Percentiles rank a stretch among this genome's conserved stretches.
phyloP scores from a whole-genome alignment of 2,113 vertebrate species.

The Cairina moschata region DNA sequence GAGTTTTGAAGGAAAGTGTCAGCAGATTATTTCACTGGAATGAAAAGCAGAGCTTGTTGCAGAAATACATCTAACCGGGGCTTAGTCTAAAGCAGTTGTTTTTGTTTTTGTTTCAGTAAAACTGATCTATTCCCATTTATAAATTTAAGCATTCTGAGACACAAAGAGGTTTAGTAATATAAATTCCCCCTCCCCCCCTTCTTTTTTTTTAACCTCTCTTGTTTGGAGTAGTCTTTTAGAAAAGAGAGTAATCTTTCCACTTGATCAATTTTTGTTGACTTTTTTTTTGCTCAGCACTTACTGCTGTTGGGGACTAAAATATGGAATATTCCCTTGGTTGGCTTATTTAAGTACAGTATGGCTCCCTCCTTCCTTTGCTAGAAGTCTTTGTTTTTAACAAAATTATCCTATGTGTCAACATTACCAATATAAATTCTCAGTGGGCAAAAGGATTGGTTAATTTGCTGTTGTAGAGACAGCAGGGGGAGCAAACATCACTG shows the following conservation, averaged over 20 bases:
- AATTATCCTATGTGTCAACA: background rate
- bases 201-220: background rate
- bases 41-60: background rate
- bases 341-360: background rate
- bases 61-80: background rate
- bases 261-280: background rate
- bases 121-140: background rate
- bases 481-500: slow-evolving; percentile 70
- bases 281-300: background rate
- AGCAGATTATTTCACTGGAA: background rate
- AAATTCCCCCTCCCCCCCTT: background rate
- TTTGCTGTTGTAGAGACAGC: slow-evolving; percentile 49
- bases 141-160: background rate
- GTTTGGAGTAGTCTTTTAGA: background rate
- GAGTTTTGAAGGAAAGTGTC: background rate
- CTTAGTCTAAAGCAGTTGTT: background rate
- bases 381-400: background rate
- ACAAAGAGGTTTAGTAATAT: background rate
- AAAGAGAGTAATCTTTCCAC: background rate
- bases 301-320: background rate
- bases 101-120: background rate
- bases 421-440: background rate
- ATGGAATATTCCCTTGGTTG: background rate
- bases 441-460: slow-evolving; percentile 9
- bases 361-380: background rate